These are phyloP conservation scores for Pardalotus punctatus DNA, from an alignment of 2,113 vertebrate genomes.

Conservation along the genomic window DNA sequence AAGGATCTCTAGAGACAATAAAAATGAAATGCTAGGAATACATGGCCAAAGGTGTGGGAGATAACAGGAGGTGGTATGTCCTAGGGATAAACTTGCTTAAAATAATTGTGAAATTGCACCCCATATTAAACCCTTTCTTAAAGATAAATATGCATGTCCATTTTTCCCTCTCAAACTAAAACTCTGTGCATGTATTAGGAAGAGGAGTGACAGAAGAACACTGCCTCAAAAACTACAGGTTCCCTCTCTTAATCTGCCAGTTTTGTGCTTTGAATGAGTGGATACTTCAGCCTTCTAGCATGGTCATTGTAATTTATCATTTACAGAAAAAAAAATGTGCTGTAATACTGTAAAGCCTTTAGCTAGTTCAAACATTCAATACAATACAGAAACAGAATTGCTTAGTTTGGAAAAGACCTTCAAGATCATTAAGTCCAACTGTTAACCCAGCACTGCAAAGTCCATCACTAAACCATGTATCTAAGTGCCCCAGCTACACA, in stretches of 20 bases:
- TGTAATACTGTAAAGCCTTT: not conserved
- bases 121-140: not conserved
- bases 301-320: not conserved
- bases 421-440: not conserved
- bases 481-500: not conserved
- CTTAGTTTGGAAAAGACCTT: not conserved
- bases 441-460: not conserved
- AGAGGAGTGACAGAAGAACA: not conserved
- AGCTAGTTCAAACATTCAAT: not conserved
- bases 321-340: not conserved
- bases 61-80: not conserved
- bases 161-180: not conserved
- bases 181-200: not conserved
- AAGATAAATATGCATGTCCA: not conserved
- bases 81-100: not conserved
- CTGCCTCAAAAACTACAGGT: not conserved
- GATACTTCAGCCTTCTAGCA: not conserved
- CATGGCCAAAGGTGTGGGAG: not conserved
- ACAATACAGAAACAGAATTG: not conserved
- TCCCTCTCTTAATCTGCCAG: not conserved
- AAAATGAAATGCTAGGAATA: slow-evolving; percentile 17
- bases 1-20: not conserved
- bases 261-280: fast-evolving
- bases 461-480: not conserved
- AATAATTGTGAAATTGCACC: not conserved